Evolutionary conservation across 2,888 invertebrate species (phyloP).

Genomic region (Marronus borbonicus): DNA sequence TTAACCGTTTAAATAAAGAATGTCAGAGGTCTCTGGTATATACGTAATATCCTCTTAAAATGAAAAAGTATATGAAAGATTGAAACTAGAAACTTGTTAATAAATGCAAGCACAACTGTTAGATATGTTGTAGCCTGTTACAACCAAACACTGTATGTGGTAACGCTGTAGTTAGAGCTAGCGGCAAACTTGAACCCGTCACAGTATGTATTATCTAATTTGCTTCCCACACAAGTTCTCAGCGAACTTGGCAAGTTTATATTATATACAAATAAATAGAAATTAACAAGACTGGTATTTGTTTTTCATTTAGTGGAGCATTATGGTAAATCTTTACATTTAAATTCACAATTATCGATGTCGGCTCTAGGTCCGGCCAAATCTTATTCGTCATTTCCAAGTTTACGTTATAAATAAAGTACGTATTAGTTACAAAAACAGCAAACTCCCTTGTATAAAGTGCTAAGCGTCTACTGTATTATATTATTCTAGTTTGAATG

Average conservation of each 20-base stretch:
- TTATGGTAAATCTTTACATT: background rate
- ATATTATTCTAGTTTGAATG: constrained; percentile 22
- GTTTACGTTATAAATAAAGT: too few species aligned
- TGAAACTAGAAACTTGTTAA: constrained; percentile 34
- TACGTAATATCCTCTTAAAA: too few species aligned
- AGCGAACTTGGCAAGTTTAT: constrained; percentile 28
- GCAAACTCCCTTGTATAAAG: background rate
- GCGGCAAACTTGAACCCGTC: constrained; percentile 47
- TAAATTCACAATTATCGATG: constrained; percentile 4
- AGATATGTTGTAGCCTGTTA: constrained; percentile 23
- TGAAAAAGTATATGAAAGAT: constrained; percentile 8
- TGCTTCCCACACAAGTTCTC: constrained; percentile 38
- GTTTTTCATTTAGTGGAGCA: constrained; percentile 1
- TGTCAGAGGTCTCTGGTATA: too few species aligned
- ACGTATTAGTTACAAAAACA: too few species aligned
- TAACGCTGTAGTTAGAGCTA: constrained; percentile 29
- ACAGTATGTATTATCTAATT: constrained; percentile 51
- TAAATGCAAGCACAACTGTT: constrained; percentile 42
- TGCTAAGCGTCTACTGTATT: background rate
- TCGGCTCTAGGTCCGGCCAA: background rate
- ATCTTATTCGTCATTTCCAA: too few species aligned
- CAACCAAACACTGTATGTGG: constrained; percentile 39
- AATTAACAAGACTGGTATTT: constrained; percentile 32
- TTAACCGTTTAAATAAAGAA: too few species aligned
- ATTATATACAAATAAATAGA: constrained; percentile 41